Evolutionary conservation across 2,797 vertebrate genomes (phyloP).

Genomic region (Avahi laniger): DNA sequence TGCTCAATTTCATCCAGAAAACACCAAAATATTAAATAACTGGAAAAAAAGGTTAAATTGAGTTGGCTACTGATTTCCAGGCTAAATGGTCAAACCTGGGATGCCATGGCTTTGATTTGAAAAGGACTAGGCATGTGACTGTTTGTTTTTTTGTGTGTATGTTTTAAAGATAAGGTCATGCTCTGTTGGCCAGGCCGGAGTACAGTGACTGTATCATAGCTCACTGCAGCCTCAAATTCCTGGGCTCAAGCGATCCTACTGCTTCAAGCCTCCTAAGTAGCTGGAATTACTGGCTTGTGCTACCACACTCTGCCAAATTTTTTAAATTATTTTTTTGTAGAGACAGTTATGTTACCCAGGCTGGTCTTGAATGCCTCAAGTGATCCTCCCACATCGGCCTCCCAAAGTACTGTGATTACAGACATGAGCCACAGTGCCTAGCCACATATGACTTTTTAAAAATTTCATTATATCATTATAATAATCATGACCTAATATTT

Average conservation of each 20-base stretch:
- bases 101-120: neutral
- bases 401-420: neutral
- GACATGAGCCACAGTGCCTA: neutral
- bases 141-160: neutral
- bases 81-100: neutral
- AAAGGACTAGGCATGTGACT: neutral
- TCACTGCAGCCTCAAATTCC: neutral
- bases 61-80: neutral
- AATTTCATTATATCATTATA: neutral
- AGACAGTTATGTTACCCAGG: neutral
- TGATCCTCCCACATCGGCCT: neutral
- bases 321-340: neutral
- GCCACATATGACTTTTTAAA: neutral
- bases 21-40: neutral
- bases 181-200: neutral
- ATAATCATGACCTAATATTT: neutral
- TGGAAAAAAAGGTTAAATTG: neutral
- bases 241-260: neutral
- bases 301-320: neutral
- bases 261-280: neutral
- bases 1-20: neutral
- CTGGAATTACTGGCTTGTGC: neutral
- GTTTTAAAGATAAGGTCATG: neutral
- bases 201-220: neutral
- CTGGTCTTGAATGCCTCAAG: neutral